A percentile compares a stretch with the other conserved stretches of the same genome.
Evolutionary conservation across 2,888 invertebrate species (phyloP).

Genomic region (Dolichomitus sp.): DNA sequence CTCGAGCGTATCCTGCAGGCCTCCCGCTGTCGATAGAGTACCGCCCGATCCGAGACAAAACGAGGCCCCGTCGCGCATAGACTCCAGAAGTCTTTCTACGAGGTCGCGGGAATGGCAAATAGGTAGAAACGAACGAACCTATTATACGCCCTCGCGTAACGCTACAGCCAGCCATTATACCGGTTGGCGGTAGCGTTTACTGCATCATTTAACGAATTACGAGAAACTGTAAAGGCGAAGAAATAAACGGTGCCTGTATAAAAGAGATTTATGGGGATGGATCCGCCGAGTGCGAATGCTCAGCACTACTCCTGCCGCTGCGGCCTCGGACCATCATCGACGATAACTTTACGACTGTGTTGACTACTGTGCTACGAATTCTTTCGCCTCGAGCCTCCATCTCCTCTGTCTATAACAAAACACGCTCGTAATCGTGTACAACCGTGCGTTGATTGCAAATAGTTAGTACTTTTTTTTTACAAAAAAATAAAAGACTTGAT

Average conservation of each 20-base stretch:
- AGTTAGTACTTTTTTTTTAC: not conserved
- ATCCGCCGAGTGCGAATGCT: constrained; percentile 50
- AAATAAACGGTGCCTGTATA: constrained; percentile 78
- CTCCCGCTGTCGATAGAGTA: constrained; percentile 36
- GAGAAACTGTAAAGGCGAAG: constrained; percentile 78
- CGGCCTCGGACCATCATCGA: constrained; percentile 44
- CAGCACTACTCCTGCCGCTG: constrained; percentile 10
- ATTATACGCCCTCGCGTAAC: constrained; percentile 64
- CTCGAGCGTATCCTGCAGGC: not conserved
- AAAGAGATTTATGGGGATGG: constrained; percentile 79
- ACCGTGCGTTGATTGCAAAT: constrained; percentile 35
- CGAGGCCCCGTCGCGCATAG: constrained; percentile 36
- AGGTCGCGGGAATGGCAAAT: constrained; percentile 52
- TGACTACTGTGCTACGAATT: constrained; percentile 69
- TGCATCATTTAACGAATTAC: constrained; percentile 82
- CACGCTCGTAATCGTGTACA: not conserved
- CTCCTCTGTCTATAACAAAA: constrained; percentile 1
- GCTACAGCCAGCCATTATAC: constrained; percentile 64
- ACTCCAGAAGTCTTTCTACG: constrained; percentile 36
- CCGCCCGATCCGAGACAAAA: constrained; percentile 12
- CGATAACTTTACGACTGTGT: constrained; percentile 81
- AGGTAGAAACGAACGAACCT: constrained; percentile 43
- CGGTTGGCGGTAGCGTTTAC: constrained; percentile 72
- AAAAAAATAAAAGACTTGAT: too few relatives aligned
- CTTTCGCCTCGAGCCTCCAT: constrained; percentile 8